Conservation (phyloP, 2,888 invertebrate genomes). For the Endomychus coccineus region DNA sequence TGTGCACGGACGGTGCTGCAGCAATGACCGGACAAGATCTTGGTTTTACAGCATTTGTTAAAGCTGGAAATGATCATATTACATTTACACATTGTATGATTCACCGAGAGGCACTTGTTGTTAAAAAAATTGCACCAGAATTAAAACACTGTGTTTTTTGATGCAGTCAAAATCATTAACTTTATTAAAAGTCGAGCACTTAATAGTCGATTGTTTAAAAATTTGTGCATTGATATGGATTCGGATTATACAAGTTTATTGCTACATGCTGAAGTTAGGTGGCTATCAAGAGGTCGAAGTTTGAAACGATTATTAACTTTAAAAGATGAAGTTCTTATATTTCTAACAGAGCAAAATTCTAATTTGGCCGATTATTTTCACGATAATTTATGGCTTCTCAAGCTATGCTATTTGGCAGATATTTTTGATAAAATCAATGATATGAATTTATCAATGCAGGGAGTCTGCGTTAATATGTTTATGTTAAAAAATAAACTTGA, state of each 20-base stretch:
- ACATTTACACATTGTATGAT: slow-evolving; percentile 22
- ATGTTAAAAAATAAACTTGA: slow-evolving; percentile 5
- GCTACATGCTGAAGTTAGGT: slow-evolving; percentile 25
- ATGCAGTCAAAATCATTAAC: slow-evolving; percentile 23
- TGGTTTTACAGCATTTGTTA: slow-evolving; percentile 13
- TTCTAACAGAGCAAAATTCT: slow-evolving; percentile 19
- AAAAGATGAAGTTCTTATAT: slow-evolving; percentile 22
- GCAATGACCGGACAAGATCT: slow-evolving; percentile 12
- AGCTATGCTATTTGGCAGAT: slow-evolving; percentile 12
- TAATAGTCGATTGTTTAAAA: slow-evolving; percentile 22
- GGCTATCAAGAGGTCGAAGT: slow-evolving; percentile 23
- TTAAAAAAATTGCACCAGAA: slow-evolving; percentile 22
- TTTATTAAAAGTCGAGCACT: slow-evolving; percentile 22
- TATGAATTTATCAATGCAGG: slow-evolving; percentile 7
- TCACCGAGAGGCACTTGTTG: slow-evolving; percentile 24
- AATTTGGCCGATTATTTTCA: slow-evolving; percentile 4
- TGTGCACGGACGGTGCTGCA: slow-evolving; percentile 17
- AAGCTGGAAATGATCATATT: slow-evolving; percentile 11
- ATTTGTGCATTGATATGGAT: slow-evolving; percentile 21
- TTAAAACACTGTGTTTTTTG: slow-evolving; percentile 21
- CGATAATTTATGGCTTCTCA: slow-evolving; percentile 8
- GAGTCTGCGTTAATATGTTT: slow-evolving; percentile 2
- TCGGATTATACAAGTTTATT: slow-evolving; percentile 22
- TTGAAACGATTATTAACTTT: slow-evolving; percentile 21
- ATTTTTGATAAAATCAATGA: slow-evolving; percentile 10